Conservation (phyloP, 1,140 invertebrate species). For the Leptonema lineaticorne region DNA sequence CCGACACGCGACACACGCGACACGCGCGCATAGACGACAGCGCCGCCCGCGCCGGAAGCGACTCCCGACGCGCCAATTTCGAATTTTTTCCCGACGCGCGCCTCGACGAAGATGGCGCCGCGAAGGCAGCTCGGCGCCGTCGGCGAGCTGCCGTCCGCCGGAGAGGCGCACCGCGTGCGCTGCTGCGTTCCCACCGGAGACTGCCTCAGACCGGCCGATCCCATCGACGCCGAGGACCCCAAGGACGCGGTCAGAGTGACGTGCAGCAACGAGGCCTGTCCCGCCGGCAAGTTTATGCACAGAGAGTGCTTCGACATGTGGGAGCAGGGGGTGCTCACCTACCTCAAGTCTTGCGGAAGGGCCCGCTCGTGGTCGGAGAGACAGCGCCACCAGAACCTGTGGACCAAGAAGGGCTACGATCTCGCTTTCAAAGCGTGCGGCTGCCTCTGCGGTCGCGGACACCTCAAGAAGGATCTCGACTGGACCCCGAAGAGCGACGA, state of each 20-base stretch:
- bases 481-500: constrained; percentile 79
- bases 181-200: constrained; percentile 83
- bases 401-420: constrained; percentile 97
- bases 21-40: not conserved
- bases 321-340: constrained; percentile 85
- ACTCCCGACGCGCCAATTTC: not conserved
- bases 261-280: constrained; percentile 93
- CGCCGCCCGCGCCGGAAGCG: not conserved
- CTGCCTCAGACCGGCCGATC: constrained; percentile 65
- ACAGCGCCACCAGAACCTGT: constrained; percentile 90
- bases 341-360: constrained; percentile 84
- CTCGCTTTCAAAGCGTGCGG: constrained; percentile 87
- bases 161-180: constrained; percentile 48
- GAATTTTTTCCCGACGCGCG: not conserved
- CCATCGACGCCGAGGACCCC: constrained; percentile 68
- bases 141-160: constrained; percentile 49
- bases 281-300: constrained; percentile 89
- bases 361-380: constrained; percentile 92
- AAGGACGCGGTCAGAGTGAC: constrained; percentile 82
- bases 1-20: not conserved
- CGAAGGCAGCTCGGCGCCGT: constrained; percentile 52
- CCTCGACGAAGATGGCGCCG: constrained; percentile 48
- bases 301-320: constrained; percentile 91
- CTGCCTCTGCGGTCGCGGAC: constrained; percentile 84
- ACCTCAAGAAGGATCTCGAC: constrained; percentile 91